Evolutionary conservation across 2,888 invertebrate species (phyloP).

Genomic region (Pilophorus perplexus): DNA sequence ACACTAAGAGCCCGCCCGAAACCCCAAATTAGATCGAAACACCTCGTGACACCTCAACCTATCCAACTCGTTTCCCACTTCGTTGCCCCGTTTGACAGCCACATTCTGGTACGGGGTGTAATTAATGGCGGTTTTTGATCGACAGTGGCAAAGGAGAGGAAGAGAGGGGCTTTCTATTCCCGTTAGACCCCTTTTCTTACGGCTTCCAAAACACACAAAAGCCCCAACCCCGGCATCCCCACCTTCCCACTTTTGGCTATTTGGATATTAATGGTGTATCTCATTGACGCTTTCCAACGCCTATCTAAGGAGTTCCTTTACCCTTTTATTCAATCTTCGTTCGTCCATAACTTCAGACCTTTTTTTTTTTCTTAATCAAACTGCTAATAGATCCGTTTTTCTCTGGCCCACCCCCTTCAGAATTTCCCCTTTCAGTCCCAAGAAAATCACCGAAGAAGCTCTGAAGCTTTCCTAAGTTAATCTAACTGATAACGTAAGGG

Average conservation of each 20-base stretch:
- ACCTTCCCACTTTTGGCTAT: slow-evolving; percentile 6
- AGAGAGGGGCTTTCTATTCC: too few species aligned
- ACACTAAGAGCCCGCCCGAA: too few species aligned
- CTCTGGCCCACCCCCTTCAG: not conserved
- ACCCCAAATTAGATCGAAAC: too few species aligned
- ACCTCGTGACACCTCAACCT: too few species aligned
- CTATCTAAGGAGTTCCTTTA: not conserved
- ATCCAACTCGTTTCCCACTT: too few species aligned
- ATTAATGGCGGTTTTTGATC: not conserved
- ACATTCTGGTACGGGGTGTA: not conserved
- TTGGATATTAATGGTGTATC: slow-evolving; percentile 6
- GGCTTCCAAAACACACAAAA: not conserved
- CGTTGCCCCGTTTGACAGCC: not conserved
- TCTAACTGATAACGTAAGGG: slow-evolving; percentile 32
- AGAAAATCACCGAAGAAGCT: slow-evolving; percentile 21
- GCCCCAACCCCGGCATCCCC: not conserved
- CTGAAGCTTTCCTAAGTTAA: slow-evolving; percentile 20
- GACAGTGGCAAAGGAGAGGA: too few species aligned
- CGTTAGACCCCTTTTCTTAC: too few species aligned
- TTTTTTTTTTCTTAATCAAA: slow-evolving; percentile 25
- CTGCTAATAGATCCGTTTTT: slow-evolving; percentile 21
- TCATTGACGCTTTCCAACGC: not conserved
- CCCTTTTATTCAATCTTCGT: not conserved
- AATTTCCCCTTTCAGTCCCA: not conserved
- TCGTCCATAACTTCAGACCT: not conserved